A percentile compares a stretch with the other conserved stretches of the same genome.
Evolutionary conservation across 2,797 vertebrate species (phyloP).

Genomic region (Urocyon cinereoargenteus): DNA sequence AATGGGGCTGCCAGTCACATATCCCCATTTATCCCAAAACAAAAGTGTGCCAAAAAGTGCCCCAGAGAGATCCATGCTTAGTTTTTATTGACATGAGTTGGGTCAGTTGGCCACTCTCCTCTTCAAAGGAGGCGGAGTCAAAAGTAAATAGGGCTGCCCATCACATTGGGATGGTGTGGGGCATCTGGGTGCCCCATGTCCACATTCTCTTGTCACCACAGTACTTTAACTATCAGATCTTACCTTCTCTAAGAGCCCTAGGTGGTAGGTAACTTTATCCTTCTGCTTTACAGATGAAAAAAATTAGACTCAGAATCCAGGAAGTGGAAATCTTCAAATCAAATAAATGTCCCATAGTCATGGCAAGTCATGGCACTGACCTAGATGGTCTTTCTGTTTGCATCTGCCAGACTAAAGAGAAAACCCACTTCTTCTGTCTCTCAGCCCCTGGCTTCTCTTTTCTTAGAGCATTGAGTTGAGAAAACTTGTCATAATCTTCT

Average conservation of each 20-base stretch:
- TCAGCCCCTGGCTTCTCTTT: background rate
- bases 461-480: background rate
- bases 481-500: background rate
- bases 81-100: background rate
- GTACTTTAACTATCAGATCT: background rate
- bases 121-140: background rate
- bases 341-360: background rate
- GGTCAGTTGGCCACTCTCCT: background rate
- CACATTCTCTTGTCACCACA: background rate
- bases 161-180: background rate
- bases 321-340: background rate
- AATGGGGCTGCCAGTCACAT: background rate
- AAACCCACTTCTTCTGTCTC: background rate
- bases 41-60: background rate
- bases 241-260: accelerated
- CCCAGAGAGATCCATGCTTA: no score
- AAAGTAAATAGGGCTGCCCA: background rate
- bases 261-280: background rate
- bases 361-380: no score
- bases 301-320: background rate
- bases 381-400: background rate
- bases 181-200: background rate
- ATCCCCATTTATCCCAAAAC: background rate
- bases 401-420: no score
- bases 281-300: background rate